Evolutionary conservation across 2,113 vertebrate genomes (phyloP).

Genomic region (Ellobius talpinus): DNA sequence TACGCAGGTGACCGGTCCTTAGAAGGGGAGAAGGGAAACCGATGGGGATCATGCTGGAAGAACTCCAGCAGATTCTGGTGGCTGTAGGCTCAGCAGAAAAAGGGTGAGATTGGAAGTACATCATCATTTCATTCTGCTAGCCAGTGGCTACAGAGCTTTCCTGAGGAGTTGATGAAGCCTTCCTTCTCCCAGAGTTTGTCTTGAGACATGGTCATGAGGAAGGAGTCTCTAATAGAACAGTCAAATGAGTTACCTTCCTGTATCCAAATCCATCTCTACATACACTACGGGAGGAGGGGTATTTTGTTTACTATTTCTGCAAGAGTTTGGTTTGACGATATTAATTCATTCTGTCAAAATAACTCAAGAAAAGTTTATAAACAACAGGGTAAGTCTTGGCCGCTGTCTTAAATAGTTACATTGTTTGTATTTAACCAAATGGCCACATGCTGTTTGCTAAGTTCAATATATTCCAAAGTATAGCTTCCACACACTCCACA

Average conservation of each 20-base stretch:
- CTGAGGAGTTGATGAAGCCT: rapidly evolving
- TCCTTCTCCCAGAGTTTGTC: not conserved
- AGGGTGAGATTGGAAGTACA: not conserved
- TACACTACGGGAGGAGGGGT: not conserved
- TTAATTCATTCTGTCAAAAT: not conserved
- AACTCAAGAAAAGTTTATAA: not conserved
- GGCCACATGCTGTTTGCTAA: not conserved
- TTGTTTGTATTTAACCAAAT: not conserved
- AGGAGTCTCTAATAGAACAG: not conserved
- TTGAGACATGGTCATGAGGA: not conserved
- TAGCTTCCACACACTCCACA: not conserved
- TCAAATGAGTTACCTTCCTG: not conserved
- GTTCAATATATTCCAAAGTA: not conserved
- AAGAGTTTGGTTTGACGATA: not conserved
- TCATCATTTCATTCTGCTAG: not conserved
- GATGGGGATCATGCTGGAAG: not conserved
- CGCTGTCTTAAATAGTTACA: not conserved
- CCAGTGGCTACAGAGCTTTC: not conserved
- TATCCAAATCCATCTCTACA: too few species aligned
- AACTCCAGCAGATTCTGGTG: not conserved
- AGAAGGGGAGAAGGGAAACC: rapidly evolving
- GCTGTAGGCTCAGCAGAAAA: not conserved
- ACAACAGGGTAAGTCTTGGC: not conserved
- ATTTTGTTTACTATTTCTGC: not conserved
- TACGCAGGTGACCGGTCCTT: not conserved